Evolutionary conservation across 1,140 invertebrate species (phyloP).

Genomic region (Bactericera cockerelli): DNA sequence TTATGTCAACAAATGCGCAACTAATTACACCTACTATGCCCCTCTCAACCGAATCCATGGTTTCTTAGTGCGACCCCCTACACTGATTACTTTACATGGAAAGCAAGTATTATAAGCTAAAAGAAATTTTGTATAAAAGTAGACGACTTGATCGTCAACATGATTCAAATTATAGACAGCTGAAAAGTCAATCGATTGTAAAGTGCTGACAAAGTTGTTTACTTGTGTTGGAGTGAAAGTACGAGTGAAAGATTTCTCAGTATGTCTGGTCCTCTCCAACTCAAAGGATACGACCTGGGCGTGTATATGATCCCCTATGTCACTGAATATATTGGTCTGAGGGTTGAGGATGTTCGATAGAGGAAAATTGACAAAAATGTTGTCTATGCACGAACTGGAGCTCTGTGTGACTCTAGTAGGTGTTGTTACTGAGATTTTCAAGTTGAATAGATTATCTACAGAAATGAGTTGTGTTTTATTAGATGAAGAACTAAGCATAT

Average conservation of each 20-base stretch:
- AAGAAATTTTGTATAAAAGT: not conserved
- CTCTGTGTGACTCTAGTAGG: not conserved
- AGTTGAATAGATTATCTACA: not conserved
- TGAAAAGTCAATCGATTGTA: no score
- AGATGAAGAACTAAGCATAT: not conserved
- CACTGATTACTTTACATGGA: no score
- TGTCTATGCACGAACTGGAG: not conserved
- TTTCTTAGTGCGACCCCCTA: no score
- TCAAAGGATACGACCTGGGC: not conserved
- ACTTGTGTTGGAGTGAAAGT: no score
- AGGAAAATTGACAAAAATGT: not conserved
- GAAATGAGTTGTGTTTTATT: not conserved
- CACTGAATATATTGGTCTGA: not conserved
- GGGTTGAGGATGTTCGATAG: not conserved
- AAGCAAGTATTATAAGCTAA: no score
- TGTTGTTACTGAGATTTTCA: no score
- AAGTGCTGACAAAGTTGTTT: no score
- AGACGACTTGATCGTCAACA: not conserved
- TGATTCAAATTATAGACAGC: not conserved
- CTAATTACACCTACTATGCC: no score
- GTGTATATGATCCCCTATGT: not conserved
- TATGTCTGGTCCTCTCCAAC: no score
- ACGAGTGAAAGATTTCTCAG: no score
- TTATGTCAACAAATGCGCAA: no score
- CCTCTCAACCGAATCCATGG: no score